Evolutionary conservation across 2,113 vertebrate genomes (phyloP), one percentile per base, ranked within the genome.

Genomic region (Ranitomeya imitator): DNA sequence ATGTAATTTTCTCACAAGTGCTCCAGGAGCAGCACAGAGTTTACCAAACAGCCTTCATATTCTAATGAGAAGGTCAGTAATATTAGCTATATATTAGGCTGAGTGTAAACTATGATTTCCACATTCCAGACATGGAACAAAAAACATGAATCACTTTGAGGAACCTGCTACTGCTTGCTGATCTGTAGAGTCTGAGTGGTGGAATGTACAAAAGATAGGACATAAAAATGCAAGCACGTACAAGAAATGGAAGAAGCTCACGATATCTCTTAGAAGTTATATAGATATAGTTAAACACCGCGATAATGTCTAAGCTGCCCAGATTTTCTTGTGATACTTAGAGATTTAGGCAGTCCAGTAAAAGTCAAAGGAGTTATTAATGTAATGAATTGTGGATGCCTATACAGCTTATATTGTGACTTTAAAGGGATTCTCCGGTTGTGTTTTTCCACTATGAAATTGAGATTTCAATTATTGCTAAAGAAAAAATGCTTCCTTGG

Each of bases 161-260:
- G 31, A 83, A 76, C 79, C 86, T 88, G 86, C 79, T 88, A 57
- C 79, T 88, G 86, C 86, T 83, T 60, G 86, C 79, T 88, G 86
- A 79, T 80, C 61, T 51, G 19, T 74, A 86, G 18, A 71, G 21
- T n/a, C 19, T 69, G n/a, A 88, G 69, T 83, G 69, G 67, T 73
- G 86, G 86, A 88, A 88, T 88, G 86, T 55, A 55, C 18, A 61
- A 31, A 60, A 81, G n/a, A 57, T 81, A 31, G 78, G 79, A 76
- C 37, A 61, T n/a, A 61, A 45, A 45, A 45, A 51, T 54, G 57
- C 86, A 88, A 88, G 86, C 69, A 61, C 10, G 21, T 11, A 88
- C 86, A 88, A 54, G 86, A 63, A 83, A 10, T 23, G 16, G 21
- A 63, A 61, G 37, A 65, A 21, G n/a, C 45, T 79, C 31, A 23